phyloP scores from a whole-genome alignment of 2,113 vertebrate genomes.

The human region DNA sequence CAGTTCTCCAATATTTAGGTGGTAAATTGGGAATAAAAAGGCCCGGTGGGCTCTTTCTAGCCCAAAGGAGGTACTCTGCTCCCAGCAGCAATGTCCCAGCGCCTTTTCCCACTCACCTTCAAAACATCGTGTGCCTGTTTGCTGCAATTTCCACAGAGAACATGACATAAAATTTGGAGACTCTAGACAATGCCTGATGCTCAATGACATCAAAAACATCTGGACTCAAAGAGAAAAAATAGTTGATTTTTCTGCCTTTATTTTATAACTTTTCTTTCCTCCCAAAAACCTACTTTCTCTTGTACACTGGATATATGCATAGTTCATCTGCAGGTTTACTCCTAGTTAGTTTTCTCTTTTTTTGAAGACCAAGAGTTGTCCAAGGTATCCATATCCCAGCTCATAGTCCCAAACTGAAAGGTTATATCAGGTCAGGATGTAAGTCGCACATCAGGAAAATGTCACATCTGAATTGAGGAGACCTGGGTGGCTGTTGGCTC shows the following conservation, averaged over 20 bases:
- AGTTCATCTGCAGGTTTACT: neutral
- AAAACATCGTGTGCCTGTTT: neutral
- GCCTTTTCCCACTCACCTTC: neutral
- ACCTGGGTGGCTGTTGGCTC: neutral
- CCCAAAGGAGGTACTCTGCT: neutral
- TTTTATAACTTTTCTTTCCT: neutral
- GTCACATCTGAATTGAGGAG: too few relatives aligned
- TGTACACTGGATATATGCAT: neutral
- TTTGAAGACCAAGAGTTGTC: neutral
- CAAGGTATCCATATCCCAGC: neutral
- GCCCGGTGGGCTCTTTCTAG: neutral
- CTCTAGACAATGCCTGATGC: neutral
- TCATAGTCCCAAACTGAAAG: neutral
- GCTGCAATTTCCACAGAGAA: neutral
- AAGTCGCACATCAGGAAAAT: neutral
- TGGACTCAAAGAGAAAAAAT: neutral
- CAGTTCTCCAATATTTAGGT: neutral
- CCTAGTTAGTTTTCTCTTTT: neutral
- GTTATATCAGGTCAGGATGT: neutral
- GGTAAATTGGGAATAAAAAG: neutral
- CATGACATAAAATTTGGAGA: neutral
- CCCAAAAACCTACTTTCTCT: neutral
- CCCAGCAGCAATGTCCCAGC: neutral
- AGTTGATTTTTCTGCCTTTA: neutral
- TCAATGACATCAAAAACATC: neutral